Percentiles rank a stretch among this genome's conserved stretches.
These are phyloP conservation scores for Mycalesis mineus DNA, from an alignment of 2,888 invertebrate genomes.

Conservation along the genomic window DNA sequence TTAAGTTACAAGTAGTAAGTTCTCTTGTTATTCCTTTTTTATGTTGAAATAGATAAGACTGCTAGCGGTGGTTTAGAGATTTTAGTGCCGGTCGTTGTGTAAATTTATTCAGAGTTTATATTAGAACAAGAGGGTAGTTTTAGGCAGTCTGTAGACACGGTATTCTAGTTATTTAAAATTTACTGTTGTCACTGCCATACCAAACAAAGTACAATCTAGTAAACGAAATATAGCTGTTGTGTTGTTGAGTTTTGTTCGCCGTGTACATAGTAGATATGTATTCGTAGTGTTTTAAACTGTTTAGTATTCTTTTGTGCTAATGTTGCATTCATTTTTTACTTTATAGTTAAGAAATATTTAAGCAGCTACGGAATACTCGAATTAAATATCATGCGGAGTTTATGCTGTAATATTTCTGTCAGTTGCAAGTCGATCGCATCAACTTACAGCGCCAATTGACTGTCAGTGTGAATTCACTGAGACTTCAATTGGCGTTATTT, in stretches of 20 bases:
- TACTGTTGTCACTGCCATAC: slow-evolving; percentile 63
- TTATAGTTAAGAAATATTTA: slow-evolving; percentile 27
- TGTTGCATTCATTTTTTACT: slow-evolving; percentile 32
- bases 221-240: slow-evolving; percentile 39
- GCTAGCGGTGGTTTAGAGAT: slow-evolving; percentile 11
- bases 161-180: slow-evolving; percentile 38
- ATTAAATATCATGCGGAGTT: slow-evolving; percentile 26
- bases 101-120: slow-evolving; percentile 47
- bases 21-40: slow-evolving; percentile 46
- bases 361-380: slow-evolving; percentile 36
- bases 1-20: slow-evolving; percentile 21
- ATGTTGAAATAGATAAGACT: slow-evolving; percentile 29
- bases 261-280: slow-evolving; percentile 17
- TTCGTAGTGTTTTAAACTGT: slow-evolving; percentile 28
- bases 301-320: slow-evolving; percentile 33
- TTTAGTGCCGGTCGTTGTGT: slow-evolving; percentile 41
- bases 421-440: neutral
- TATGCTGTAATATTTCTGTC: neutral
- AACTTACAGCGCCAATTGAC: no score
- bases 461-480: no score
- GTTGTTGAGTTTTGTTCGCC: slow-evolving; percentile 29
- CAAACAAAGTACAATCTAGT: slow-evolving; percentile 62
- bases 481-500: no score
- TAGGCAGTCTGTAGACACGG: slow-evolving; percentile 40
- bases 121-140: slow-evolving; percentile 36